A percentile compares a stretch with the other conserved stretches of the same genome.
phyloP scores from a whole-genome alignment of 2,888 invertebrate species.

The Drepana falcataria region DNA sequence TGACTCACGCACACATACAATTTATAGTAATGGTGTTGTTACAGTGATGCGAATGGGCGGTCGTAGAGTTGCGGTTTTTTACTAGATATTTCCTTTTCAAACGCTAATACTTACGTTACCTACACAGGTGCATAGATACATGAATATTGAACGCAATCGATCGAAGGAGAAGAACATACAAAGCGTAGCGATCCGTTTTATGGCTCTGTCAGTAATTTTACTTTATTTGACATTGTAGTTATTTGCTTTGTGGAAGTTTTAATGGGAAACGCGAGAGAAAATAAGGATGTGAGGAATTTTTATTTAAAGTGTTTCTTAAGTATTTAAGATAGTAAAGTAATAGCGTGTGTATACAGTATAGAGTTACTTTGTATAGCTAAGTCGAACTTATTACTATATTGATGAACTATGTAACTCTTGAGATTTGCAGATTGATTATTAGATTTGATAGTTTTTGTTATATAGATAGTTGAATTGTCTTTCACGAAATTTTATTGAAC shows the following conservation, averaged over 20 bases:
- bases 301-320: too few relatives aligned
- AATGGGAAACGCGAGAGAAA: too few relatives aligned
- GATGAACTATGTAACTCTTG: too few relatives aligned
- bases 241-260: neutral
- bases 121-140: slow-evolving; percentile 1
- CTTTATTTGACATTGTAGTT: neutral
- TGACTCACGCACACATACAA: slow-evolving; percentile 40
- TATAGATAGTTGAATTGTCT: too few relatives aligned
- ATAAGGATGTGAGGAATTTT: too few relatives aligned
- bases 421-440: too few relatives aligned
- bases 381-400: too few relatives aligned
- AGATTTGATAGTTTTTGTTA: too few relatives aligned
- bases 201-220: slow-evolving; percentile 17
- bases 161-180: slow-evolving; percentile 18
- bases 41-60: slow-evolving; percentile 33
- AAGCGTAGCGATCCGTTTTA: slow-evolving; percentile 11
- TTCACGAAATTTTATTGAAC: too few relatives aligned
- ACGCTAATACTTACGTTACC: neutral
- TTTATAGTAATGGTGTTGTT: slow-evolving; percentile 21
- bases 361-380: too few relatives aligned
- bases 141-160: slow-evolving; percentile 25
- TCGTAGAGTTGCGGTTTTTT: slow-evolving; percentile 30
- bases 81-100: slow-evolving; percentile 3
- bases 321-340: too few relatives aligned
- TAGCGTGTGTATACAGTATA: too few relatives aligned